Percentiles rank a stretch among this genome's conserved stretches.
phyloP scores from a whole-genome alignment of 2,113 vertebrate species.

The Cottus gobio region DNA sequence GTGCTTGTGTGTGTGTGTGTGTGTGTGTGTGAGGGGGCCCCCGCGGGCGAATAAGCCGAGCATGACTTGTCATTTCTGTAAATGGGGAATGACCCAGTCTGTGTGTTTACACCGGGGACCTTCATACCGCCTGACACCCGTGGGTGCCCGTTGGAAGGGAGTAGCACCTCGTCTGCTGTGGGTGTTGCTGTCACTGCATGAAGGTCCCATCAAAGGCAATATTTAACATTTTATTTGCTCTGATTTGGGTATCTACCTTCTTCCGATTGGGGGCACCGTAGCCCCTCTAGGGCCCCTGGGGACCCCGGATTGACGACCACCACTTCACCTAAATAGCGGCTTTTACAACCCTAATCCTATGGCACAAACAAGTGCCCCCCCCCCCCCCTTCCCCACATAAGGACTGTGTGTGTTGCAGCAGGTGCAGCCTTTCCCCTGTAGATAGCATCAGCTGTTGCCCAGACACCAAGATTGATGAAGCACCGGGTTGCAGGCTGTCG shows the following conservation, averaged over 20 bases:
- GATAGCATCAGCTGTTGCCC: conserved; percentile 1
- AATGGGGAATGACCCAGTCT: conserved; percentile 8
- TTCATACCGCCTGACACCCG: conserved; percentile 4
- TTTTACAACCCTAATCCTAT: neutral
- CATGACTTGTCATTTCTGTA: conserved; percentile 36
- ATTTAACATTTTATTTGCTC: neutral
- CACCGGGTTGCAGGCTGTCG: neutral
- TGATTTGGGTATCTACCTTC: neutral
- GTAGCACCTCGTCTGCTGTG: neutral
- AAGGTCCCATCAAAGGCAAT: neutral
- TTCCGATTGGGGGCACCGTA: neutral
- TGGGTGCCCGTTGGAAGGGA: neutral
- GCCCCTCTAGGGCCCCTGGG: neutral
- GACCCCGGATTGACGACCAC: neutral
- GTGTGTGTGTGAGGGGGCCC: too few relatives aligned
- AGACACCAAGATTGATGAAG: conserved; percentile 39
- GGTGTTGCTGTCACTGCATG: neutral
- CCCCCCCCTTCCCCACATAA: neutral
- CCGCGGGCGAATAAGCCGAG: neutral
- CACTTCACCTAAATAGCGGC: neutral
- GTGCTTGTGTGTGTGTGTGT: neutral
- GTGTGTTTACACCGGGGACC: conserved; percentile 32
- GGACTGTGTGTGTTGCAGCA: neutral
- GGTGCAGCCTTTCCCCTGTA: conserved; percentile 21
- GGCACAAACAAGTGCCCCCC: neutral